Evolutionary conservation across 1,140 invertebrate genomes (phyloP).

Genomic region (Drosophila gunungcola): DNA sequence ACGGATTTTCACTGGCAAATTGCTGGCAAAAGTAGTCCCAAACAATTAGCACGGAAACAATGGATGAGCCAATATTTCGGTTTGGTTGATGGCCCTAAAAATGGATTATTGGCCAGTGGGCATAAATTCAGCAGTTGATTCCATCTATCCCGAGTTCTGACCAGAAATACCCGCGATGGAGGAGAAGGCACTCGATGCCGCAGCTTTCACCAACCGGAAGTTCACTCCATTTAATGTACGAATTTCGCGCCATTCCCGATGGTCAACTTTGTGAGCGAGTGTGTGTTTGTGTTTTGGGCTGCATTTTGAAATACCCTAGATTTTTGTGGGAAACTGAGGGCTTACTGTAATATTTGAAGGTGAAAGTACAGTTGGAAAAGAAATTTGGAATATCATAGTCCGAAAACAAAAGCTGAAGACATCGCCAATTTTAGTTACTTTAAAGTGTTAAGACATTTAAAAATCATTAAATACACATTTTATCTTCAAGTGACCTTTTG

Average conservation of each 20-base stretch:
- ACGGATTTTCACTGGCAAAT: slow-evolving; percentile 53
- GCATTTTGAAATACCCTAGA: not conserved
- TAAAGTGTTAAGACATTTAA: no score
- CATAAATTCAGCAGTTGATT: slow-evolving; percentile 71
- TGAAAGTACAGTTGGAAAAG: no score
- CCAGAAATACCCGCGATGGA: slow-evolving; percentile 4
- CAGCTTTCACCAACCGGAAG: slow-evolving; percentile 76
- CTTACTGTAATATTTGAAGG: not conserved
- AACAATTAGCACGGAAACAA: slow-evolving; percentile 85
- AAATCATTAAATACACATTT: no score
- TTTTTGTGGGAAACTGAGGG: not conserved
- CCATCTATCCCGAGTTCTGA: slow-evolving; percentile 10
- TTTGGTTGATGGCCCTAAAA: slow-evolving; percentile 78
- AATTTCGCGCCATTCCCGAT: slow-evolving; percentile 77
- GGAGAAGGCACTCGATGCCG: slow-evolving; percentile 42
- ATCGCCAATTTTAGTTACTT: no score
- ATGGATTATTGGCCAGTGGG: slow-evolving; percentile 83
- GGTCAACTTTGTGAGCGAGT: slow-evolving; percentile 48
- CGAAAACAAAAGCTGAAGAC: no score
- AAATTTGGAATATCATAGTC: no score
- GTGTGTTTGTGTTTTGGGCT: slow-evolving; percentile 7
- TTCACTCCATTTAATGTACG: slow-evolving; percentile 82
- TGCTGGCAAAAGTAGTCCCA: slow-evolving; percentile 65
- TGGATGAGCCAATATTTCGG: slow-evolving; percentile 72
- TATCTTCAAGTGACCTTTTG: no score